A percentile compares a stretch with the other conserved stretches of the same genome.
phyloP scores from a whole-genome alignment of 2,113 vertebrate species.

The Mesembrinibis cayennensis region DNA sequence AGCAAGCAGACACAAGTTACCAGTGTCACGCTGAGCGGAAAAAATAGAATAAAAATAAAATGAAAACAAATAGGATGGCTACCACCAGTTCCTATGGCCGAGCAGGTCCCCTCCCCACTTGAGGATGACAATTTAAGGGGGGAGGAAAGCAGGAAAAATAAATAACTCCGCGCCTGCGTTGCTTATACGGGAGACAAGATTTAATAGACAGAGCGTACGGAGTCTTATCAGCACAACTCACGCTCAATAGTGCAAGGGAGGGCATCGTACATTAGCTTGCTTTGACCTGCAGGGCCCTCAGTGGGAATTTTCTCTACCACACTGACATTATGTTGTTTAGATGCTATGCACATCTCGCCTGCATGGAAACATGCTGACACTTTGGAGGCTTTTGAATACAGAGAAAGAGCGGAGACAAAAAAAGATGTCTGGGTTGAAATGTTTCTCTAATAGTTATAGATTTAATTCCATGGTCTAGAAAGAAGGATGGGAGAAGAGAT shows the following conservation, averaged over 20 bases:
- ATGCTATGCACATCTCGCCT: constrained; percentile 65
- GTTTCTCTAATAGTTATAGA: constrained; percentile 65
- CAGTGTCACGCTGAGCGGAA: neutral
- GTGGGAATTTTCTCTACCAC: constrained; percentile 34
- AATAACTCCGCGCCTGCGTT: neutral
- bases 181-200: constrained; percentile 38
- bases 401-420: constrained; percentile 3
- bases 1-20: neutral
- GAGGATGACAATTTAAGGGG: neutral
- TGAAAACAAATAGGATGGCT: neutral
- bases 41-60: neutral
- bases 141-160: neutral
- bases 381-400: constrained; percentile 59
- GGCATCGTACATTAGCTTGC: constrained; percentile 39
- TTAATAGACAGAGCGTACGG: constrained; percentile 35
- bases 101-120: neutral
- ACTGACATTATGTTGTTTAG: constrained; percentile 53
- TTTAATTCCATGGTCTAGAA: constrained; percentile 37
- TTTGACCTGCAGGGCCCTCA: constrained; percentile 44
- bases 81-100: neutral
- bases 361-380: constrained; percentile 63
- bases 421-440: constrained; percentile 52
- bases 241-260: constrained; percentile 1
- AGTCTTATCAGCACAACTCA: constrained; percentile 36
- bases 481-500: neutral